Evolutionary conservation across 2,888 invertebrate species (phyloP).

Genomic region (Melieria picta): DNA sequence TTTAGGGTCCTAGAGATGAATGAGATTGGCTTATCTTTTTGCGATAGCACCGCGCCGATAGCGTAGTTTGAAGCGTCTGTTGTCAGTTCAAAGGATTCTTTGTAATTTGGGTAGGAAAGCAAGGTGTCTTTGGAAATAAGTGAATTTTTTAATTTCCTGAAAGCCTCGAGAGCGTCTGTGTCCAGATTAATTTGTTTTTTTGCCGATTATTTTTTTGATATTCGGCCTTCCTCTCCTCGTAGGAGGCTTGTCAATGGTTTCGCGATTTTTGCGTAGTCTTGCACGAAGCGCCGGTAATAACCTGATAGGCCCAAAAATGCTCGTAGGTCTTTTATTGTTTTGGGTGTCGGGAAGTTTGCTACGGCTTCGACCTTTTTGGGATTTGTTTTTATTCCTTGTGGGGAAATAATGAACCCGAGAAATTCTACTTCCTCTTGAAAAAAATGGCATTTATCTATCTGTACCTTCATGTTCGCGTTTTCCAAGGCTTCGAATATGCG

Average conservation of each 20-base stretch:
- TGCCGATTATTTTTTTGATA: conserved; percentile 31
- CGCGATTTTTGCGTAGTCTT: neutral
- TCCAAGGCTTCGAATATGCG: neutral
- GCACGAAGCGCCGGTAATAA: conserved; percentile 6
- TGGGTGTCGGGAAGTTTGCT: neutral
- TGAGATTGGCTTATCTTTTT: conserved; percentile 3
- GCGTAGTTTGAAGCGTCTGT: neutral
- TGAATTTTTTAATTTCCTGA: conserved; percentile 4
- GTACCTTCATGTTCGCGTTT: neutral
- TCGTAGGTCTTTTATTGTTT: conserved; percentile 28
- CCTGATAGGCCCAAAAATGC: conserved; percentile 35
- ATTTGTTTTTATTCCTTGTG: neutral
- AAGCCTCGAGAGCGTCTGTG: neutral
- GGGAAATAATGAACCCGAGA: neutral
- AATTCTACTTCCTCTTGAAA: neutral
- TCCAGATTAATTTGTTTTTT: conserved; percentile 3
- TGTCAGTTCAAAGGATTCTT: neutral
- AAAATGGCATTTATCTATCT: neutral
- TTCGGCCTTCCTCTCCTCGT: conserved; percentile 18
- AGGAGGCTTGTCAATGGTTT: neutral
- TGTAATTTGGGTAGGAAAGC: conserved; percentile 4
- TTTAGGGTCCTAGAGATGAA: conserved; percentile 4
- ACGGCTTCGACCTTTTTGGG: neutral
- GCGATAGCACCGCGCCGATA: conserved; percentile 8
- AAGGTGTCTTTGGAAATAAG: conserved; percentile 1